Conservation (phyloP, 2,888 invertebrate genomes). For the Bedellia somnulentella region DNA sequence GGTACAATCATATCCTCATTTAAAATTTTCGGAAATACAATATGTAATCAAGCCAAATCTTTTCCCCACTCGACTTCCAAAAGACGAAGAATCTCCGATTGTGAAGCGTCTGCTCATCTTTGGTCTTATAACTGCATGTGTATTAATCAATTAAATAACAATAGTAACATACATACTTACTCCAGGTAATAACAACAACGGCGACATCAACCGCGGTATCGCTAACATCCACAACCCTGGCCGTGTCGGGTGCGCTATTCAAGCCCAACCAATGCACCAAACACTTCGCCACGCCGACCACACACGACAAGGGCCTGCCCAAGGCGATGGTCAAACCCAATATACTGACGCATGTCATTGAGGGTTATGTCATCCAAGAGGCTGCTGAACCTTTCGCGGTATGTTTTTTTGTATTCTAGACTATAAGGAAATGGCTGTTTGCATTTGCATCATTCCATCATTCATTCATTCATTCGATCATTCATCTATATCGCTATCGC, state of each 20-base stretch:
- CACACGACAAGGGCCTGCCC: slow-evolving; percentile 65
- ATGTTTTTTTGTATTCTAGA: slow-evolving; percentile 35
- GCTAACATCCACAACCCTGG: slow-evolving; percentile 13
- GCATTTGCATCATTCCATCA: too few relatives aligned
- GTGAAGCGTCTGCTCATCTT: too few relatives aligned
- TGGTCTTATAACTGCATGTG: background rate
- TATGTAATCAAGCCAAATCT: too few relatives aligned
- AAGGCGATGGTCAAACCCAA: slow-evolving; percentile 95
- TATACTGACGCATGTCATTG: slow-evolving; percentile 93
- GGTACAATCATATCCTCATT: too few relatives aligned
- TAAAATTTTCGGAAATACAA: too few relatives aligned
- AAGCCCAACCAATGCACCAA: slow-evolving; percentile 26
- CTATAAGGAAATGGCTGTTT: too few relatives aligned
- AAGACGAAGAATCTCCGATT: too few relatives aligned
- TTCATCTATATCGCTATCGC: too few relatives aligned
- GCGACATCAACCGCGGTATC: slow-evolving; percentile 27
- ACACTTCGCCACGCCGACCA: slow-evolving; percentile 28
- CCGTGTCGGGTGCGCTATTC: slow-evolving; percentile 23
- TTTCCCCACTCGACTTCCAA: too few relatives aligned
- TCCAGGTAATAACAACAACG: slow-evolving; percentile 30
- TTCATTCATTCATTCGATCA: too few relatives aligned
- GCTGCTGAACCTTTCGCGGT: slow-evolving; percentile 90
- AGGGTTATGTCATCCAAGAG: slow-evolving; percentile 96
- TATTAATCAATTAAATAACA: background rate
- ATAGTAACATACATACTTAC: background rate